Base-by-base conservation (phyloP, 2,113 vertebrate genomes). In the Corvus hawaiiensis region DNA sequence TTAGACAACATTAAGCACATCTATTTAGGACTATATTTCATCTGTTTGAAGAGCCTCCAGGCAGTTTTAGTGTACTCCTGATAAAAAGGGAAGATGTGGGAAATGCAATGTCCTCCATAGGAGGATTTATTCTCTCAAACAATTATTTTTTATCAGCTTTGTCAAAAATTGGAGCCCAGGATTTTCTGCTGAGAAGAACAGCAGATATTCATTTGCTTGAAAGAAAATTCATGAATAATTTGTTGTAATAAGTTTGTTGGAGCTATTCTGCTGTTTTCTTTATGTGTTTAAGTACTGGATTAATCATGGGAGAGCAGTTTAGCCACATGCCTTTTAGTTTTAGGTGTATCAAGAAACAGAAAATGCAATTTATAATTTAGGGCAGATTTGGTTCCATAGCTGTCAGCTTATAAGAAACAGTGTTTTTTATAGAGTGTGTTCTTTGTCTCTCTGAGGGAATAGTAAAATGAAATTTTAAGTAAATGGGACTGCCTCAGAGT, bases 1-100 rank as follows among this genome's bases (percentile, higher is more conserved):
- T 97, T 95, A 97, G 86, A 94, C 67, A 96, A 91, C 71, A 92
- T 96, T 95, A 97, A 95, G 80, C 68, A 89, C 91, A 95, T 81
- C 77, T 93, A 77, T 90, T 95, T 95, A 91, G 91, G 54, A 54
- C 84, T 76, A 79, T 94, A 90, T 87, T 93, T 97, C 84, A 93
- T 91, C 79, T 73, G 46, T 51, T 88, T 94, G 93, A 95, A 95
- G 91, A 95, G 92, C 68, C 71, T 95, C 52, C 33, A 84, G 96
- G 88, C 85, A 97, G 92, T 67, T 97, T 97, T 95, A 95, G 85
- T 92, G 86, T 92, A 92, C 77, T 95, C 86, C 89, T 93, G 95
- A 97, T 93, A 96, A 96, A 96, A 96, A 89, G 62, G 59, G 85
- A 94, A 95, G 87, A 94, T 93, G 87, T 87, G 61, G 82, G 76